Evolutionary conservation across 2,113 vertebrate genomes (phyloP), one percentile per base, ranked within the genome.

Genomic region (Dromas ardeola): DNA sequence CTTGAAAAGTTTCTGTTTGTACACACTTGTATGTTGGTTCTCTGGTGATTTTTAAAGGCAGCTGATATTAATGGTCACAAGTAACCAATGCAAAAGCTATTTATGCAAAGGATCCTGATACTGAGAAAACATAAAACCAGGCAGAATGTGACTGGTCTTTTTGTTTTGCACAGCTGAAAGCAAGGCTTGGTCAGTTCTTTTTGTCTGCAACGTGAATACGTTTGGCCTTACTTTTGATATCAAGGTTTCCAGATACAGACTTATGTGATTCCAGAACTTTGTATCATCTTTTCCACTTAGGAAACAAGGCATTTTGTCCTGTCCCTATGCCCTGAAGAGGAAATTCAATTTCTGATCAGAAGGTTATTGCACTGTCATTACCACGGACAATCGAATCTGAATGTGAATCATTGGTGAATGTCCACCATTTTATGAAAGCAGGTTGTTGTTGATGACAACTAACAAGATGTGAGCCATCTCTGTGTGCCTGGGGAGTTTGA

Each of bases 191-290:
- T 62, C 12, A 17, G 29, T 53, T 61, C 7, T 78, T 88, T 78
- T 72, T 47, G 10, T 11, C 25, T 40, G n/a, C 15, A 61, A 15
- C 1, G 3, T 36, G 25, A 36, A 73, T 45, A 26, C 0, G 0
- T 77, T 72, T 53, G 40, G 12, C n/a, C 25, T 83, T 49, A 47
- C 22, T 47, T 67, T 63, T 53, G 9, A 40, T 61, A 45, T 6
- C 5, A 50, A 76, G 10, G 23, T 55, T 79, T 70, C 69, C 43
- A 50, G 3, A 22, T 82, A 34, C 13, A 53, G 17, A 27, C 49
- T 81, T 9, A 30, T 0, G 1, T 34, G 65, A 45, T 62, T 70
- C 26, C 36, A 76, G 26, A 70, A 56, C 69, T 17, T 56, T 92
- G 4, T 27, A 6, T 49, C 10, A 26, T 62, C 13, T 59, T 73